Percentiles rank a stretch among this genome's conserved stretches.
Conservation (phyloP, 2,113 vertebrate genomes). For the Sula dactylatra region DNA sequence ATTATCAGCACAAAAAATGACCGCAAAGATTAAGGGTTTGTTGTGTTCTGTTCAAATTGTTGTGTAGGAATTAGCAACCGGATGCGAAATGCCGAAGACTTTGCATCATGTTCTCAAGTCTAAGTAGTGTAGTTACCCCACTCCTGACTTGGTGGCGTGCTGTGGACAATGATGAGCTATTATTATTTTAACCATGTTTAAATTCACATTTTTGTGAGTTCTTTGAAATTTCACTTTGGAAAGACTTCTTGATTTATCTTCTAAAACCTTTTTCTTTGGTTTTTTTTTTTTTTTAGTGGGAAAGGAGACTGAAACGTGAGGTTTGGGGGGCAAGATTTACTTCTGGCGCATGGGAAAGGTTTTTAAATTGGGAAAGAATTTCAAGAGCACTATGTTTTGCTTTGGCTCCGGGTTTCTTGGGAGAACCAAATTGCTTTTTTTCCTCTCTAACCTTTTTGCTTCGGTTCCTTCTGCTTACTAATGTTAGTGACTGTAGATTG, state of each 20-base stretch:
- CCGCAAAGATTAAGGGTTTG: background rate
- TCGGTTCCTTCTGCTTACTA: background rate
- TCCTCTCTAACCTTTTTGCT: background rate
- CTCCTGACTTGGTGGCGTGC: background rate
- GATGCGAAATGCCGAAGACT: too few relatives aligned
- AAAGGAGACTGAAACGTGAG: background rate
- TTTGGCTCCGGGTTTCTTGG: background rate
- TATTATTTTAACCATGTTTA: background rate
- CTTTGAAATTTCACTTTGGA: background rate
- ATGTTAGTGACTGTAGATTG: background rate
- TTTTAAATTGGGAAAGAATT: background rate
- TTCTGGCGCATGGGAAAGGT: background rate
- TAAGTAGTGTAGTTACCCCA: rapidly evolving
- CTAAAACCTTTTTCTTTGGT: background rate
- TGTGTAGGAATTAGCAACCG: too few relatives aligned
- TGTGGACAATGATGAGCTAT: background rate
- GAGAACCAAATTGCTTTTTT: background rate
- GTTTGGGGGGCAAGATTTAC: background rate
- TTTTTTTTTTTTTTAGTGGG: too few relatives aligned
- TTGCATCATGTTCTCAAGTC: rapidly evolving
- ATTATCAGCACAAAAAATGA: background rate
- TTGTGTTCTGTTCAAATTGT: background rate
- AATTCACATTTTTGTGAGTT: background rate
- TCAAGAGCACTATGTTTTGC: rapidly evolving
- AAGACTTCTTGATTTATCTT: background rate